These are phyloP conservation scores for Lasioglossum malachurum DNA, from an alignment of 2,888 invertebrate species.

Conservation along the genomic window DNA sequence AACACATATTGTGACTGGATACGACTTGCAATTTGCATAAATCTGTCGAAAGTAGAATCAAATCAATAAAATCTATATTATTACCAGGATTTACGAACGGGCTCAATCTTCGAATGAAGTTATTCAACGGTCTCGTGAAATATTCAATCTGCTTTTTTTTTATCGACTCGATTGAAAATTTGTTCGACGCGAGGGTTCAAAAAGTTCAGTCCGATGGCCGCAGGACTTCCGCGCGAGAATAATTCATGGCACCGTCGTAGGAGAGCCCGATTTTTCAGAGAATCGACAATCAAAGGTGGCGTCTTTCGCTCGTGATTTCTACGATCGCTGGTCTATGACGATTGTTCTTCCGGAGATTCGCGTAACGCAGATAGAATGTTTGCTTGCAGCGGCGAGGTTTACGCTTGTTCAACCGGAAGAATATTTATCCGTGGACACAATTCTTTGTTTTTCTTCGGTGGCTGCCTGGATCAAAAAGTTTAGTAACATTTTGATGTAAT, in stretches of 20 bases:
- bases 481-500: not conserved
- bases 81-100: not conserved
- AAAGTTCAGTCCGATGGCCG: not conserved
- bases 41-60: not conserved
- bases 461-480: not conserved
- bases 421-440: slow-evolving; percentile 17
- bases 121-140: not conserved
- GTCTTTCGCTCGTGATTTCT: not conserved
- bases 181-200: slow-evolving; percentile 1
- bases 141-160: slow-evolving; percentile 22
- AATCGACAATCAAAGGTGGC: not conserved
- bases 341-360: not conserved
- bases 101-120: not conserved
- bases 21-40: not conserved
- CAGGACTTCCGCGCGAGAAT: slow-evolving; percentile 34
- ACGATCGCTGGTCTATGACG: not conserved
- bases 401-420: not conserved
- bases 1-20: not conserved
- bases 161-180: slow-evolving; percentile 6
- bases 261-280: not conserved
- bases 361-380: not conserved
- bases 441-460: slow-evolving; percentile 26
- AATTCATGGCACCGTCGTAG: slow-evolving; percentile 22
- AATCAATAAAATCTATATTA: not conserved
- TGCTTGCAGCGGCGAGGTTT: not conserved